Percentiles rank a stretch among this genome's conserved stretches.
phyloP scores from a whole-genome alignment of 2,797 vertebrate genomes.

The Muscicapa comitata region DNA sequence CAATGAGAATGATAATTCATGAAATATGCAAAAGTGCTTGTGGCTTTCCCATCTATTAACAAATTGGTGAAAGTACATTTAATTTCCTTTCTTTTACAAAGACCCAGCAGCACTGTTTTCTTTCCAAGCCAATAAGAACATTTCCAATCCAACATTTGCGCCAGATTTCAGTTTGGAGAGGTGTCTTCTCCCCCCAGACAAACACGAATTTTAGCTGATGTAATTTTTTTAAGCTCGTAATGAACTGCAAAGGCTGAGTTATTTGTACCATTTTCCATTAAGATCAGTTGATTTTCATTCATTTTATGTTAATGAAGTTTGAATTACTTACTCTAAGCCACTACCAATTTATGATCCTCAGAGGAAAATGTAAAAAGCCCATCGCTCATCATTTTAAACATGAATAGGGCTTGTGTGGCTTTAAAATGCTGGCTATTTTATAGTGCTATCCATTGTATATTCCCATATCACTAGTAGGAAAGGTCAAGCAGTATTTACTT shows the following conservation, averaged over 20 bases:
- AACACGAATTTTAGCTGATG: not conserved
- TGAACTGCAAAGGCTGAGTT: not conserved
- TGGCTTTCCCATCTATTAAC: not conserved
- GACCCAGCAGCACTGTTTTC: not conserved
- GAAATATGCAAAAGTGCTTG: not conserved
- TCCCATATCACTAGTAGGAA: constrained; percentile 1
- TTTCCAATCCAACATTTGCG: not conserved
- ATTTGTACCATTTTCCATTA: not conserved
- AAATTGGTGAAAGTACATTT: not conserved
- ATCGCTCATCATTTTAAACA: not conserved
- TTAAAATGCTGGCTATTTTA: not conserved
- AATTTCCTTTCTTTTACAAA: not conserved
- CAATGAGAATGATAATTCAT: not conserved
- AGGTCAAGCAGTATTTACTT: constrained; percentile 43
- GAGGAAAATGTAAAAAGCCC: not conserved
- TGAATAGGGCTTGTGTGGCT: not conserved
- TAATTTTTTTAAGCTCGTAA: not conserved
- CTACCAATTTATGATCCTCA: not conserved
- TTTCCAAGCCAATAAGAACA: not conserved
- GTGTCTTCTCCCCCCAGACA: not conserved
- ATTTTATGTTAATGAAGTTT: not conserved
- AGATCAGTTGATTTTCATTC: not conserved
- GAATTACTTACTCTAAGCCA: not conserved
- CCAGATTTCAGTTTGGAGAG: not conserved
- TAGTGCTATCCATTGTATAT: not conserved